phyloP scores from a whole-genome alignment of 2,888 invertebrate genomes.

The Drosophila trichaetosa region DNA sequence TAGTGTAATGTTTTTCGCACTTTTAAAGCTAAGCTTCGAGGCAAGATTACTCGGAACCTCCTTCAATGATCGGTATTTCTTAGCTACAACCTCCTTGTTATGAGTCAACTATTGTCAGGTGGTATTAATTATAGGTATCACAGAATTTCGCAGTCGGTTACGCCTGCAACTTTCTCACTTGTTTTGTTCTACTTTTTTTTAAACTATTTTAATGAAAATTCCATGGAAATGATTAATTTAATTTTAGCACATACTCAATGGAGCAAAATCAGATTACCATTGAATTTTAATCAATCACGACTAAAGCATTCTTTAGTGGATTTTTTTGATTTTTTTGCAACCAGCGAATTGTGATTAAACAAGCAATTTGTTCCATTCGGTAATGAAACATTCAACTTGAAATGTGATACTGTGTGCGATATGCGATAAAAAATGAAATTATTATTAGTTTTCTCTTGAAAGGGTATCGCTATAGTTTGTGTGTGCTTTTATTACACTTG shows the following conservation, averaged over 20 bases:
- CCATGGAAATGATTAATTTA: neutral
- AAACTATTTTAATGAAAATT: neutral
- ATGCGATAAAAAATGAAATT: slow-evolving; percentile 17
- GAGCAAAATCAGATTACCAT: neutral
- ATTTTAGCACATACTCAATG: neutral
- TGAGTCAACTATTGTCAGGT: neutral
- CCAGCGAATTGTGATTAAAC: neutral
- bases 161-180: neutral
- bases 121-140: neutral
- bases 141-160: fast-evolving
- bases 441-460: slow-evolving; percentile 27
- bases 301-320: neutral
- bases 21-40: neutral
- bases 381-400: neutral
- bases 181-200: neutral
- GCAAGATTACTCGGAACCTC: neutral
- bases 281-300: neutral
- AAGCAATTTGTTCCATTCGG: neutral
- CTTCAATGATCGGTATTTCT: neutral
- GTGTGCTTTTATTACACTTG: slow-evolving; percentile 20
- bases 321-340: neutral
- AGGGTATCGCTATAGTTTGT: slow-evolving; percentile 13
- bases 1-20: too few relatives aligned
- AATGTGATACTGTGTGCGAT: neutral
- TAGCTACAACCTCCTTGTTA: neutral